Conservation (phyloP, 1,140 invertebrate genomes). For the Lamellibrachia luymesi region DNA sequence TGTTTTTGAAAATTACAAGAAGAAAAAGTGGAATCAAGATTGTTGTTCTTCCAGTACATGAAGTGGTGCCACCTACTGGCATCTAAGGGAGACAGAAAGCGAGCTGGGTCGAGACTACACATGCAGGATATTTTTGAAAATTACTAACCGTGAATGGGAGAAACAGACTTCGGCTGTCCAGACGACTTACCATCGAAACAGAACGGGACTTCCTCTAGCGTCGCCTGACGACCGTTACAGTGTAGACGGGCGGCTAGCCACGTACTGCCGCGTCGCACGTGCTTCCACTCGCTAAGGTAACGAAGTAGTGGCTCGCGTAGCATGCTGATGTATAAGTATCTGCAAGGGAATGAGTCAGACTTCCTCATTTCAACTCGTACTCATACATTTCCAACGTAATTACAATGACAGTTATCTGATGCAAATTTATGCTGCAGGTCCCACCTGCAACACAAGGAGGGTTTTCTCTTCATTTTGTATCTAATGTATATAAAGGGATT, state of each 20-base stretch:
- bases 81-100: not conserved
- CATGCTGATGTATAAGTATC: slow-evolving; percentile 95
- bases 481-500: too few species aligned
- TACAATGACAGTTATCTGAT: too few species aligned
- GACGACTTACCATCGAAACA: slow-evolving; percentile 54
- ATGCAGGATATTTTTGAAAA: not conserved
- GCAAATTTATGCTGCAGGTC: too few species aligned
- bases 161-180: not conserved
- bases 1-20: too few species aligned
- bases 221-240: slow-evolving; percentile 71
- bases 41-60: not conserved
- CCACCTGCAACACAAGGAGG: too few species aligned
- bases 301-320: slow-evolving; percentile 85
- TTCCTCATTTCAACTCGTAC: too few species aligned
- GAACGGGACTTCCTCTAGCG: slow-evolving; percentile 63
- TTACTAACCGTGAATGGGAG: not conserved
- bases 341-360: slow-evolving; percentile 36
- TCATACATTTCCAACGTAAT: too few species aligned
- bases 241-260: slow-evolving; percentile 66
- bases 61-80: not conserved
- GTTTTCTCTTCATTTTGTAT: too few species aligned
- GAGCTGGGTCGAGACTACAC: not conserved
- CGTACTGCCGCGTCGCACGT: slow-evolving; percentile 96
- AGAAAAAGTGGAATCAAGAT: too few species aligned
- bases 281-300: slow-evolving; percentile 90